Evolutionary conservation across 2,888 invertebrate genomes (phyloP).

Genomic region (Diploptera punctata): DNA sequence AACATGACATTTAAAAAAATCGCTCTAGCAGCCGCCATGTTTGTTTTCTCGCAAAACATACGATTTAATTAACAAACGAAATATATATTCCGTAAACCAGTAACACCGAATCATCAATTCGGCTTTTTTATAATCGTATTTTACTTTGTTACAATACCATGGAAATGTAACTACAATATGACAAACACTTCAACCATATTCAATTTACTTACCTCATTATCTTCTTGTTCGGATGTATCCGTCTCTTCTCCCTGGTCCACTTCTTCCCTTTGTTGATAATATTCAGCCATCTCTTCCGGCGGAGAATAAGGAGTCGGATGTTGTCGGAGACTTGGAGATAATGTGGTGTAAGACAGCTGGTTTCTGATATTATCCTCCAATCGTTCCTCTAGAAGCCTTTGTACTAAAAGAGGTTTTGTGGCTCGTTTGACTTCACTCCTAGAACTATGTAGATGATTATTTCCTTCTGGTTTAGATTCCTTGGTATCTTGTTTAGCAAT

Average conservation of each 20-base stretch:
- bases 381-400: conserved; percentile 17
- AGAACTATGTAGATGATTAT: background rate
- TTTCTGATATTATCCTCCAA: background rate
- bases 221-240: no score
- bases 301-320: background rate
- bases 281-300: background rate
- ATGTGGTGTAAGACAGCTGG: background rate
- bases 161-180: no score
- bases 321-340: background rate
- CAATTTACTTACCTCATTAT: background rate
- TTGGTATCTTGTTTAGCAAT: background rate
- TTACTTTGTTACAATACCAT: no score
- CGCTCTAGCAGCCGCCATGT: no score
- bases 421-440: background rate
- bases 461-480: background rate
- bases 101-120: no score
- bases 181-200: no score
- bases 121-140: no score
- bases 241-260: background rate
- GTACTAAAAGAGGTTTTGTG: conserved; percentile 7
- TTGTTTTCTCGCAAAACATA: no score
- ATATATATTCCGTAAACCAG: no score
- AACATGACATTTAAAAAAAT: no score
- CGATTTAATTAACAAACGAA: no score
- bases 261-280: background rate